phyloP scores from a whole-genome alignment of 2,888 invertebrate species.

The Pandemis heparana region DNA sequence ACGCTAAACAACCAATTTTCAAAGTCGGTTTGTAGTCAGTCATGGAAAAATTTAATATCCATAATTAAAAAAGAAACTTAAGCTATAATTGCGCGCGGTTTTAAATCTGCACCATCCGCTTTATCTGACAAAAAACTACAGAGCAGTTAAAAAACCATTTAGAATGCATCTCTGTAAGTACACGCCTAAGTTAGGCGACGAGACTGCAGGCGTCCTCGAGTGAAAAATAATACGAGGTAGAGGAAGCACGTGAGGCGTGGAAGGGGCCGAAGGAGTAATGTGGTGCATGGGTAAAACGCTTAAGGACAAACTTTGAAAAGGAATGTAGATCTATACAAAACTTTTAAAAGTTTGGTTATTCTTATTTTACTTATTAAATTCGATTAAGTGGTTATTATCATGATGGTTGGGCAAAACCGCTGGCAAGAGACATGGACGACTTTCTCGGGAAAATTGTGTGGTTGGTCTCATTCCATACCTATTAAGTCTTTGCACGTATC shows the following conservation, averaged over 20 bases:
- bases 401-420: too few relatives aligned
- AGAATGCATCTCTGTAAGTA: slow-evolving; percentile 28
- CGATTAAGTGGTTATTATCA: background rate
- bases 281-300: background rate
- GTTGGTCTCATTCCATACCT: too few relatives aligned
- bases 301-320: background rate
- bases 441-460: too few relatives aligned
- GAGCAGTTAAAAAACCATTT: slow-evolving; percentile 30
- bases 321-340: background rate
- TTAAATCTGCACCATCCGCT: background rate
- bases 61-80: background rate
- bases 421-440: too few relatives aligned
- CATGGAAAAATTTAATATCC: too few relatives aligned
- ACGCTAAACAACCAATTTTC: too few relatives aligned
- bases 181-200: slow-evolving; percentile 5
- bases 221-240: slow-evolving; percentile 21
- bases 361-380: background rate
- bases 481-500: background rate
- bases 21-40: too few relatives aligned
- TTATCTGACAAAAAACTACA: slow-evolving; percentile 9
- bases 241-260: slow-evolving; percentile 1
- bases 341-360: background rate
- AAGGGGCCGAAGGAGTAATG: background rate
- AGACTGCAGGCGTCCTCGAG: slow-evolving; percentile 8
- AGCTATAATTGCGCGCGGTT: background rate